Evolutionary conservation across 2,113 vertebrate species (phyloP).

Genomic region (Indri indri): DNA sequence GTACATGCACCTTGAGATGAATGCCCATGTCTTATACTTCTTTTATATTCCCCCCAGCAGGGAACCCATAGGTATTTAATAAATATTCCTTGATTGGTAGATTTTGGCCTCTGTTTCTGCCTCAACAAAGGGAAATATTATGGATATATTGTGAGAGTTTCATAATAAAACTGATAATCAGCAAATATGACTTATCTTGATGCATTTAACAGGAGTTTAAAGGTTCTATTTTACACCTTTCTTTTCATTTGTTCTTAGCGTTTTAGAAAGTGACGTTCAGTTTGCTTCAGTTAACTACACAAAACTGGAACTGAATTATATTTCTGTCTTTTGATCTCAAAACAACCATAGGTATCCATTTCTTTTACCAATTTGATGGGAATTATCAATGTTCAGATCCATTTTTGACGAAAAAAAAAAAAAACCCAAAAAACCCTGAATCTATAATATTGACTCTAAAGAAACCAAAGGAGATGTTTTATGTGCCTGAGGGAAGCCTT

Average conservation of each 20-base stretch:
- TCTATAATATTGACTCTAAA: constrained; percentile 17
- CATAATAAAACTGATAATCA: not conserved
- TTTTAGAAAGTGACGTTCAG: not conserved
- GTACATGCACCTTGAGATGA: not conserved
- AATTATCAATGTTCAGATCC: not conserved
- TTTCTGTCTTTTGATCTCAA: constrained; percentile 24
- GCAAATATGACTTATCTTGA: not conserved
- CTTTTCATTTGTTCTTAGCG: not conserved
- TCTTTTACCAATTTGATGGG: not conserved
- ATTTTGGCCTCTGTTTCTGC: not conserved
- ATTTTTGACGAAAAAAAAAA: not conserved
- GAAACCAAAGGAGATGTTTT: not conserved
- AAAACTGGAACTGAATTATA: not conserved
- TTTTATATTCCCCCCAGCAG: not conserved
- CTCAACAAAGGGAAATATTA: not conserved
- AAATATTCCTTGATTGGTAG: not conserved
- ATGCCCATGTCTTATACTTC: not conserved
- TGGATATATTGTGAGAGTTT: not conserved
- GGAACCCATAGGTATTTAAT: not conserved
- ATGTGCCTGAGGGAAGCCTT: not conserved
- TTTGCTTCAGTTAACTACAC: not conserved
- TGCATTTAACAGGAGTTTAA: not conserved
- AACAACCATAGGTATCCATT: not conserved
- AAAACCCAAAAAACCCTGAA: not conserved
- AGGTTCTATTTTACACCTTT: not conserved